Evolutionary conservation across 2,113 vertebrate species (phyloP).

Genomic region (Rynchops niger): DNA sequence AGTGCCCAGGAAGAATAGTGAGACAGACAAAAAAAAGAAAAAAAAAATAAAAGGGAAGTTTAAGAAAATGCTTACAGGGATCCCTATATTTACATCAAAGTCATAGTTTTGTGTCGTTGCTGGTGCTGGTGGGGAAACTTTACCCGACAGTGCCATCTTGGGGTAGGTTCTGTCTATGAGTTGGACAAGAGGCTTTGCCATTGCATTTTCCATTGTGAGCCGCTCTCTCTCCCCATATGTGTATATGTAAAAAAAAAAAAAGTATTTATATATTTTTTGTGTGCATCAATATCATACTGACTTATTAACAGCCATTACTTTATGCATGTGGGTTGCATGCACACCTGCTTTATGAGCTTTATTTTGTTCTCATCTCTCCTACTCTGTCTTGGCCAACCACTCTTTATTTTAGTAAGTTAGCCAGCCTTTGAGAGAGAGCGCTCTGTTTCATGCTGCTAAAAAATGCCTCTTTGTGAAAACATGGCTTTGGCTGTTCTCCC

Average conservation of each 20-base stretch:
- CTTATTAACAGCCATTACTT: neutral
- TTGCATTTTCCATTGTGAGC: neutral
- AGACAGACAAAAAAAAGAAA: neutral
- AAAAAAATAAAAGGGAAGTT: neutral
- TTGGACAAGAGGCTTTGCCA: neutral
- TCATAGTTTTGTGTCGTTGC: accelerated
- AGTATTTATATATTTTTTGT: neutral
- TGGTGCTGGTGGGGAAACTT: accelerated
- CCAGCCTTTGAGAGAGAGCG: neutral
- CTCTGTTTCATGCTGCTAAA: neutral
- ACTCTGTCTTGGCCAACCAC: neutral
- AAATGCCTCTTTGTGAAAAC: neutral
- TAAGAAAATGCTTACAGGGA: neutral
- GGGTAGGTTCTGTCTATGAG: neutral
- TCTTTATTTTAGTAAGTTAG: neutral
- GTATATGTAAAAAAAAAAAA: neutral
- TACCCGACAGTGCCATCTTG: slow-evolving; percentile 1
- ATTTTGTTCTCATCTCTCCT: neutral
- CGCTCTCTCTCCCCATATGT: neutral
- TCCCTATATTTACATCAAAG: neutral
- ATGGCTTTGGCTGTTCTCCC: neutral
- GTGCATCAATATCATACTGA: neutral
- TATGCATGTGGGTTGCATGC: neutral
- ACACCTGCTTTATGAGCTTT: neutral
- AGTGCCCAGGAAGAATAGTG: neutral